A percentile compares a stretch with the other conserved stretches of the same genome.
These are phyloP conservation scores for Cantharis lateralis DNA, from an alignment of 2,888 invertebrate genomes.

Conservation along the genomic window DNA sequence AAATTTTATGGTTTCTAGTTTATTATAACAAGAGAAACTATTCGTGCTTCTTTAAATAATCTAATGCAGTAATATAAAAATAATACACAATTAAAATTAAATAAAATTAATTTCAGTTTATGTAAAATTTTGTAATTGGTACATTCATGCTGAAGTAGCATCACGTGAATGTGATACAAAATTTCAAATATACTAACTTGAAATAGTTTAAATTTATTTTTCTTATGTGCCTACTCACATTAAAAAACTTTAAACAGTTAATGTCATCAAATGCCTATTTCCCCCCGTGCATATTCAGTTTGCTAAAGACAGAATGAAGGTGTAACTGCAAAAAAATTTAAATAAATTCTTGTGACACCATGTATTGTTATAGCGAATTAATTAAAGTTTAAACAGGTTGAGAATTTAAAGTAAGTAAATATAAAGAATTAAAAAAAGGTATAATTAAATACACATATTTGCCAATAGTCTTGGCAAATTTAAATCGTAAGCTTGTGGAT, in stretches of 20 bases:
- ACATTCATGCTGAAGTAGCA: not conserved
- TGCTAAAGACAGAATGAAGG: not conserved
- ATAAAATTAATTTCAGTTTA: not conserved
- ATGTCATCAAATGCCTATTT: not conserved
- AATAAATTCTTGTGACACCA: not conserved
- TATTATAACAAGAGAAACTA: constrained; percentile 20
- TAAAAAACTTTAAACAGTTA: not conserved
- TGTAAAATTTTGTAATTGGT: not conserved
- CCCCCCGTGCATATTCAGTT: not conserved
- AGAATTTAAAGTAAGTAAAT: not conserved
- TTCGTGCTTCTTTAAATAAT: constrained; percentile 4
- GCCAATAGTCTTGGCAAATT: not conserved
- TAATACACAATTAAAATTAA: not conserved
- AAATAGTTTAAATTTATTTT: not conserved
- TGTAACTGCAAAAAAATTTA: not conserved
- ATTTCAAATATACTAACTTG: not conserved
- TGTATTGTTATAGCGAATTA: not conserved
- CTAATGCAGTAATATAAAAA: not conserved
- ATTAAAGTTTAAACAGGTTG: not conserved
- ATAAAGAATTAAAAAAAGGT: not conserved
- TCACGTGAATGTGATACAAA: not conserved
- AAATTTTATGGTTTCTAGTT: constrained; percentile 21
- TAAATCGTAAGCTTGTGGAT: not conserved
- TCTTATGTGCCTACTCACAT: not conserved
- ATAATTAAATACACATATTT: not conserved